Conservation (phyloP, 2,113 vertebrate species). For the Arizona elegans region DNA sequence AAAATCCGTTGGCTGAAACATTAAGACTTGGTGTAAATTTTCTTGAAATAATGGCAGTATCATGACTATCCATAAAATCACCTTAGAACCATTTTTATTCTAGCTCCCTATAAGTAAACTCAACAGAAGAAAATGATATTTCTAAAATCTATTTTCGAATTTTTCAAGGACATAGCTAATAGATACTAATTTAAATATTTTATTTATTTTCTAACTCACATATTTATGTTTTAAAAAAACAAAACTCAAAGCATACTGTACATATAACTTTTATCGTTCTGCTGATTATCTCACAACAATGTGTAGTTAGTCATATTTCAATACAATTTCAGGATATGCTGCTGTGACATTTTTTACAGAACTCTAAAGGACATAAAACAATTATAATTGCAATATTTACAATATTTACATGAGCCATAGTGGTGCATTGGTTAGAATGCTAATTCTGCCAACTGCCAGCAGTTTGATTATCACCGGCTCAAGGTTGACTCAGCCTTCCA, state of each 20-base stretch:
- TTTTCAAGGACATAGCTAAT: neutral
- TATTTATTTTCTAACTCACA: neutral
- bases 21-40: neutral
- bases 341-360: neutral
- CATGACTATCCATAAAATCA: rapidly evolving
- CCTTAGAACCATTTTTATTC: neutral
- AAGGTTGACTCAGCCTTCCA: too few relatives aligned
- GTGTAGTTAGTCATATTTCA: neutral
- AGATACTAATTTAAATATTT: slow-evolving; percentile 17
- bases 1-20: neutral
- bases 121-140: neutral
- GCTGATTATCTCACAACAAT: neutral
- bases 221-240: neutral
- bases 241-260: slow-evolving; percentile 1
- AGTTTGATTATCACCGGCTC: neutral
- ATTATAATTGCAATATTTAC: neutral
- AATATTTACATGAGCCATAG: neutral
- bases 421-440: neutral
- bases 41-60: neutral
- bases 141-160: neutral
- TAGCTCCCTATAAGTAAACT: neutral
- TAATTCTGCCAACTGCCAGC: neutral
- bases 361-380: neutral
- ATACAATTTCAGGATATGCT: neutral
- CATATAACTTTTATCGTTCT: slow-evolving; percentile 8